A percentile compares a stretch with the other conserved stretches of the same genome.
phyloP scores from a whole-genome alignment of 2,797 vertebrate genomes.

The Microctenopoma lineatum region DNA sequence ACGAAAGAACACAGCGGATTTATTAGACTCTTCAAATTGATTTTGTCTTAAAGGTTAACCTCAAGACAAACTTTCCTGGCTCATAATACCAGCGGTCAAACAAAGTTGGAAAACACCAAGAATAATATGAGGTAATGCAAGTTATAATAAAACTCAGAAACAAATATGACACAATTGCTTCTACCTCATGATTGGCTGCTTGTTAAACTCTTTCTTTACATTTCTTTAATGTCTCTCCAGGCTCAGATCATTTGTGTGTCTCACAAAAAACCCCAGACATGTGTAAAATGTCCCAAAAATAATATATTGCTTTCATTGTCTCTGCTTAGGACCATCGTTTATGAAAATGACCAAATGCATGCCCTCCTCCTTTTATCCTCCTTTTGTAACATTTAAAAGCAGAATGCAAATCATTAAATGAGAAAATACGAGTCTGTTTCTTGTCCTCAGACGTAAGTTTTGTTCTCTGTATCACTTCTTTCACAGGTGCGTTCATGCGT shows the following conservation, averaged over 20 bases:
- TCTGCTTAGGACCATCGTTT: too few relatives aligned
- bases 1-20: slow-evolving; percentile 5
- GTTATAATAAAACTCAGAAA: background rate
- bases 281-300: too few relatives aligned
- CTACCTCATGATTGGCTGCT: background rate
- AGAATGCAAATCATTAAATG: too few relatives aligned
- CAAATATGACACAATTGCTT: background rate
- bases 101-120: background rate
- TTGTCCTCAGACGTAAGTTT: too few relatives aligned
- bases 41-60: slow-evolving; percentile 43
- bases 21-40: slow-evolving; percentile 10
- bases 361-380: background rate
- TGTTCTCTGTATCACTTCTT: too few relatives aligned
- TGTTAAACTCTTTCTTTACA: background rate
- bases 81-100: background rate
- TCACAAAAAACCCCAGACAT: too few relatives aligned
- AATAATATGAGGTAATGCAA: background rate
- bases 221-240: background rate
- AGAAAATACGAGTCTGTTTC: too few relatives aligned
- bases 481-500: too few relatives aligned
- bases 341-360: too few relatives aligned
- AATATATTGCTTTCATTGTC: too few relatives aligned
- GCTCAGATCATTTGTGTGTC: slow-evolving; percentile 1
- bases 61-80: slow-evolving; percentile 9
- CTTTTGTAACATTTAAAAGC: background rate